phyloP scores from a whole-genome alignment of 2,888 invertebrate genomes.

The Agrochola lychnidis region DNA sequence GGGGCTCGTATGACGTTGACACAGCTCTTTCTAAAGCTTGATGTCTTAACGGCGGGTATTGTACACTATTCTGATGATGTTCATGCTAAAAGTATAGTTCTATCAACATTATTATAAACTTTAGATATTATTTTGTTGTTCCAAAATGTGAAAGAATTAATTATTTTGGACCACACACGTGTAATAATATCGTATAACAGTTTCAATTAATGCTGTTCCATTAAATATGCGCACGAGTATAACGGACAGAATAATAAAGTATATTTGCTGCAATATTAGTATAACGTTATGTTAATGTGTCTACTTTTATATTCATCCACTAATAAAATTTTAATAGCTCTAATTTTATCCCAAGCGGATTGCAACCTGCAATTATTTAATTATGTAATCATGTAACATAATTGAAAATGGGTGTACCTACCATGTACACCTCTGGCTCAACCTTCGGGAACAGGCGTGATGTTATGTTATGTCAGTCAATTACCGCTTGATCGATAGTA shows the following conservation, averaged over 20 bases:
- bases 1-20: background rate
- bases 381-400: background rate
- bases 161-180: background rate
- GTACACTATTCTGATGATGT: background rate
- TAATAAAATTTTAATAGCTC: background rate
- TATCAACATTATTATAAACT: background rate
- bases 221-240: background rate
- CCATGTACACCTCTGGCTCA: background rate
- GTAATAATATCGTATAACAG: background rate
- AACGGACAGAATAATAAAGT: background rate
- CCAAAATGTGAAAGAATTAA: background rate
- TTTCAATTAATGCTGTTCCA: background rate
- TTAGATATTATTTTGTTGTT: background rate
- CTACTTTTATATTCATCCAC: background rate
- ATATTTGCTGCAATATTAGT: constrained; percentile 16
- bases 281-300: background rate
- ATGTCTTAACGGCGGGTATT: background rate
- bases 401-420: background rate
- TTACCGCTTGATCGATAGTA: background rate
- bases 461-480: background rate
- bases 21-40: background rate
- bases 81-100: constrained; percentile 1
- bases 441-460: background rate
- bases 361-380: background rate
- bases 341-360: background rate